These are phyloP conservation scores for Anastrepha ludens DNA, from an alignment of 1,140 invertebrate species.

Conservation along the genomic window DNA sequence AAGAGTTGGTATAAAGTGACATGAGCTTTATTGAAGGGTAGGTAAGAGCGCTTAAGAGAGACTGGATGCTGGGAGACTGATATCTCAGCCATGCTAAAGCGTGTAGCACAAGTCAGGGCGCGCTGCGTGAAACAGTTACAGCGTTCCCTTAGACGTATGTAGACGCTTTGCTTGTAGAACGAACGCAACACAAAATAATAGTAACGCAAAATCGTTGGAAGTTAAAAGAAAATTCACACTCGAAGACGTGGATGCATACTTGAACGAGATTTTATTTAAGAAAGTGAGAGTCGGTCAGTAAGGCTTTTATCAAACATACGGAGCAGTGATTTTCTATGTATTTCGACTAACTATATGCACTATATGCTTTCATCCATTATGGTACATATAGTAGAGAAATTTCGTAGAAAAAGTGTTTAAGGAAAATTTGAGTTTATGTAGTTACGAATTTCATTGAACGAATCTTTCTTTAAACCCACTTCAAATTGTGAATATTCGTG, in stretches of 20 bases:
- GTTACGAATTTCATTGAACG: no score
- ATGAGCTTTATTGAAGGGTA: no score
- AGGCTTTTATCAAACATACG: no score
- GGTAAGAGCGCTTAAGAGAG: neutral
- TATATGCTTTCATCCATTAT: no score
- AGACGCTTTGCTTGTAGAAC: neutral
- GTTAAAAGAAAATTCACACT: neutral
- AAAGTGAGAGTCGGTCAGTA: constrained; percentile 25
- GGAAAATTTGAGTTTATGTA: no score
- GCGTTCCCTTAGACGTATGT: neutral
- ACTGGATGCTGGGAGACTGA: constrained; percentile 2
- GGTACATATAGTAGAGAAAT: no score
- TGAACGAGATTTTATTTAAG: neutral
- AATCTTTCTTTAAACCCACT: no score
- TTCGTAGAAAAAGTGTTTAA: no score
- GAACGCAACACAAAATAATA: neutral
- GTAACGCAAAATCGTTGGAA: neutral
- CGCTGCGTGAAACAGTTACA: neutral
- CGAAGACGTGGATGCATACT: neutral
- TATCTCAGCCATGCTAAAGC: neutral
- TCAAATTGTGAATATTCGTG: no score
- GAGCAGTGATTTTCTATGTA: no score
- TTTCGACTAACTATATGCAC: no score
- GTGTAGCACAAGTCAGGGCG: neutral
- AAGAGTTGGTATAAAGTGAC: no score